Base-by-base conservation (phyloP, 2,113 vertebrate species). In the Apeltes quadracus region DNA sequence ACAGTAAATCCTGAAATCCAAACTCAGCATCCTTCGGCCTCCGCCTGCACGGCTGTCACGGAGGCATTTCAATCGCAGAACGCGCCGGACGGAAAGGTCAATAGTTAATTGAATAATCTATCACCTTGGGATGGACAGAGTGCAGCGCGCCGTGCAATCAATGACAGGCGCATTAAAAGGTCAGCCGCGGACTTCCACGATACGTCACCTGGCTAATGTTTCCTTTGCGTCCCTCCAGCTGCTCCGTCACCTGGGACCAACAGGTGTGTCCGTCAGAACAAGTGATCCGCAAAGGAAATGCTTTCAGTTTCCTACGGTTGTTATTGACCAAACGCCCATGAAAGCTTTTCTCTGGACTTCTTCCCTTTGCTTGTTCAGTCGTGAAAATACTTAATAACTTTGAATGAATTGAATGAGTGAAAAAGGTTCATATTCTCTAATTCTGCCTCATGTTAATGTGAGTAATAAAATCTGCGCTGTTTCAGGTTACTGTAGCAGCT, bases 51-150 rank as follows among this genome's bases (percentile, higher is more conserved):
- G 78, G 94, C 93, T 96, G 95, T 93, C 94, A 95, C 88, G 94
- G 94, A 94, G 95, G 90, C 76, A 75, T 94, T 94, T 94, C 95
- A 94, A 94, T 97, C 95, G 96, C 96, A 95, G 94, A 95, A 95
- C 95, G 95, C 94, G 93, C 94, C 94, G 93, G 91, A 90, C 89
- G 95, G 95, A 99, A 99, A 99, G 97, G 97, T 99, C 97, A 99
- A 96, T 95, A 96, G 96, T 97, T 98, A 99, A 99, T 99, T 97
- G 98, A 98, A 98, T 97, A 98, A 98, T 99, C 97, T 96, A 98
- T 99, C 97, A 99, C 96, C 94, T 96, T 96, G 93, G 94, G 95
- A 96, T 91, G 94, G 94, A 95, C 93, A 94, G 92, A 94, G 94
- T 62, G 94, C 94, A 92, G 94, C 93, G 91, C 87, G 90, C 93